Evolutionary conservation across 2,113 vertebrate genomes (phyloP).

Genomic region (Pampusana beccarii): DNA sequence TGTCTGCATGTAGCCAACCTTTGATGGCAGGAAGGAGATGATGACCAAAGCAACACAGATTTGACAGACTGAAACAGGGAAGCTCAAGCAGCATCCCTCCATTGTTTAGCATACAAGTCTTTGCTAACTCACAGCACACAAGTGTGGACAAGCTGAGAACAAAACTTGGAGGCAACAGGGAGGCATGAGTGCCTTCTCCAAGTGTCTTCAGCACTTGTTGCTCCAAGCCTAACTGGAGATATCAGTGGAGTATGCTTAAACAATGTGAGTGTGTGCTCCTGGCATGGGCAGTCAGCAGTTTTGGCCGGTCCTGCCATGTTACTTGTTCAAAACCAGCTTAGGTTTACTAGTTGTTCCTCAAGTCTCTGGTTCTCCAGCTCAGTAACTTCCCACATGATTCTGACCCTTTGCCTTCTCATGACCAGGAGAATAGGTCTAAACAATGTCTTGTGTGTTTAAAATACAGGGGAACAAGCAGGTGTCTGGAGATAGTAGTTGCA

Average conservation of each 20-base stretch:
- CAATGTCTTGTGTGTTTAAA: neutral
- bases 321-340: neutral
- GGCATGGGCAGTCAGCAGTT: neutral
- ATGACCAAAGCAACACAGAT: neutral
- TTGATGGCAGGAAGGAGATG: neutral
- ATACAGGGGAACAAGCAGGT: neutral
- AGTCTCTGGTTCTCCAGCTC: neutral
- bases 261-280: neutral
- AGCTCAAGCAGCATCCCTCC: neutral
- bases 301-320: neutral
- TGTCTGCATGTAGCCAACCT: neutral
- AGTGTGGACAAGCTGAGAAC: neutral
- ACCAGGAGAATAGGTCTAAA: neutral
- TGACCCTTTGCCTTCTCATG: neutral
- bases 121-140: neutral
- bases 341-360: neutral
- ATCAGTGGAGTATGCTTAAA: neutral
- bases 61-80: neutral
- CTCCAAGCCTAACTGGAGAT: neutral
- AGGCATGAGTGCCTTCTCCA: neutral
- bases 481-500: neutral
- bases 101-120: neutral
- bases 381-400: neutral
- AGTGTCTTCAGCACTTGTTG: neutral
- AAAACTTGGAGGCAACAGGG: neutral